Conservation (phyloP, 2,113 vertebrate genomes). For the Neogale vison region DNA sequence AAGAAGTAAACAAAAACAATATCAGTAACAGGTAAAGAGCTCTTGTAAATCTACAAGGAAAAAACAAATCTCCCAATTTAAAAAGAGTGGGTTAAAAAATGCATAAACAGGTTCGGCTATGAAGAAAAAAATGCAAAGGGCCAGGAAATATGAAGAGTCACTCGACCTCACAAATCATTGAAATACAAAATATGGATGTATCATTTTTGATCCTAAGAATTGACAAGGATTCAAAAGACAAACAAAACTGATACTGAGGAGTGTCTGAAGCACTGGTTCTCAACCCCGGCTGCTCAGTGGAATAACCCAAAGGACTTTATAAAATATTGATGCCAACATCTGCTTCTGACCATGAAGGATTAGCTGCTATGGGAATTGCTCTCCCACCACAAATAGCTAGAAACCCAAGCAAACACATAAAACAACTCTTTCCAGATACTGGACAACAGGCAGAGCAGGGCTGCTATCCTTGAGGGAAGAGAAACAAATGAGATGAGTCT, state of each 20-base stretch:
- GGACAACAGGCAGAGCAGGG: neutral
- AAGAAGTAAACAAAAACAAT: neutral
- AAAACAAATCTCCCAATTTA: neutral
- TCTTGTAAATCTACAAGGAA: neutral
- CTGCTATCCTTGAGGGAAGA: neutral
- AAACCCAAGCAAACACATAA: constrained; percentile 30
- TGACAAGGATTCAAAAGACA: constrained; percentile 19
- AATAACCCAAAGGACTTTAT: neutral
- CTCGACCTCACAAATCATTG: neutral
- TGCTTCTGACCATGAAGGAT: constrained; percentile 43
- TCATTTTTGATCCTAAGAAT: neutral
- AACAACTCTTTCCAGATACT: constrained; percentile 35
- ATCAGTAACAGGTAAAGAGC: neutral
- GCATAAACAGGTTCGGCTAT: neutral
- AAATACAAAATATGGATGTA: neutral
- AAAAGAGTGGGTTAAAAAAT: neutral
- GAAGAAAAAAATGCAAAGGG: neutral
- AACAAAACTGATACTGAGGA: neutral
- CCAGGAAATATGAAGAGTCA: neutral
- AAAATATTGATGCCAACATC: constrained; percentile 44
- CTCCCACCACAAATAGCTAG: neutral
- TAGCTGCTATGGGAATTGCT: neutral
- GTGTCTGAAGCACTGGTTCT: neutral
- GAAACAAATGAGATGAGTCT: neutral
- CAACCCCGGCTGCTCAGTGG: neutral